phyloP scores from a whole-genome alignment of 1,140 invertebrate genomes.

The Drosophila pachea region DNA sequence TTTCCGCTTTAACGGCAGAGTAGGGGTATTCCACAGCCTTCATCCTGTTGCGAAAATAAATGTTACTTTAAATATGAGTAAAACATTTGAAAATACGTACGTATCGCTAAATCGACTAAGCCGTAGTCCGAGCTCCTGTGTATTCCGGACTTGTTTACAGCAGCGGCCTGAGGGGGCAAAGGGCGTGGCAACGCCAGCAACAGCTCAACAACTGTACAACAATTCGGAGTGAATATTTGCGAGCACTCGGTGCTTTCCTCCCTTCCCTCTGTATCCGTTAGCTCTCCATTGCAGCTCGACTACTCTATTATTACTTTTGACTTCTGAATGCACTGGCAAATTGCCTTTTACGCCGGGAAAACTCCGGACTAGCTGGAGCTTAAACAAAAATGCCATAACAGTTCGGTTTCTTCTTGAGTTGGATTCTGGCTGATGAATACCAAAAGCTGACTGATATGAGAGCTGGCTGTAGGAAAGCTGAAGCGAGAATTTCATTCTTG shows the following conservation, averaged over 20 bases:
- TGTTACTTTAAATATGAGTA: slow-evolving; percentile 39
- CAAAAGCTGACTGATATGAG: no score
- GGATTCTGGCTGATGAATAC: no score
- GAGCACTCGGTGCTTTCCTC: slow-evolving; percentile 28
- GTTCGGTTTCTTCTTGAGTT: no score
- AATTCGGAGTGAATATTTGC: slow-evolving; percentile 37
- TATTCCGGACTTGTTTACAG: slow-evolving; percentile 26
- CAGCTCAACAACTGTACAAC: slow-evolving; percentile 14
- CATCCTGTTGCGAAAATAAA: slow-evolving; percentile 25
- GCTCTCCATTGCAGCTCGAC: slow-evolving; percentile 14
- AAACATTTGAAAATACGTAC: slow-evolving; percentile 18
- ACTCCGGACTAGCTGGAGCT: no score
- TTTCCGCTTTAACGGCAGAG: background rate
- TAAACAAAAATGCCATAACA: no score
- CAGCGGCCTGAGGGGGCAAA: background rate
- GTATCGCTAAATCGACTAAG: slow-evolving; percentile 24
- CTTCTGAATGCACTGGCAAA: slow-evolving; percentile 21
- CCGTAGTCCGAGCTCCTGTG: slow-evolving; percentile 9
- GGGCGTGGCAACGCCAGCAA: background rate
- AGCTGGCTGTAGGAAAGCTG: no score
- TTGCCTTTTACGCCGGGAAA: slow-evolving; percentile 10
- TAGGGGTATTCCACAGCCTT: slow-evolving; percentile 10
- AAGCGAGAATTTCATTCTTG: no score
- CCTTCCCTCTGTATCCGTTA: slow-evolving; percentile 7
- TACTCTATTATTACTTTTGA: slow-evolving; percentile 45